phyloP scores from a whole-genome alignment of 2,113 vertebrate species.

The Nestor notabilis region DNA sequence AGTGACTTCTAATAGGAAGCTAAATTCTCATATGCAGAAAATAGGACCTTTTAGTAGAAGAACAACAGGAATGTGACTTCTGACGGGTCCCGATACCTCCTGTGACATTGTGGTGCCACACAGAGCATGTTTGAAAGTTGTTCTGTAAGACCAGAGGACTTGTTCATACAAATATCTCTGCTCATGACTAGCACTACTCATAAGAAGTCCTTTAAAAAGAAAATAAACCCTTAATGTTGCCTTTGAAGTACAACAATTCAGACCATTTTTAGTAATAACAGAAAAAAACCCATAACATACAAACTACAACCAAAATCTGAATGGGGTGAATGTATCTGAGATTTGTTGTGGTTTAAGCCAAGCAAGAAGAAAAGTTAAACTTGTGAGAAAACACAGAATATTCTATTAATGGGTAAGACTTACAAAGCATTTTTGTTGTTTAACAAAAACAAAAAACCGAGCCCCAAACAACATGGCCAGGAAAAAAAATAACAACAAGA shows the following conservation, averaged over 20 bases:
- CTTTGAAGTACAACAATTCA: background rate
- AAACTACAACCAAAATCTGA: background rate
- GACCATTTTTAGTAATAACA: background rate
- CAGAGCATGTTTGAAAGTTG: background rate
- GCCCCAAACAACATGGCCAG: background rate
- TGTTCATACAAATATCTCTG: background rate
- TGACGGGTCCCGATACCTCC: background rate
- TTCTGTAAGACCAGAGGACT: background rate
- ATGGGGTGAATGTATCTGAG: background rate
- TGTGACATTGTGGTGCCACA: accelerated
- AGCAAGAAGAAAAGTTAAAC: background rate
- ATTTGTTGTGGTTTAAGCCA: background rate
- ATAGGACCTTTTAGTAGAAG: background rate
- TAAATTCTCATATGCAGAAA: background rate
- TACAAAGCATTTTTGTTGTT: background rate
- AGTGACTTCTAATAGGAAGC: background rate
- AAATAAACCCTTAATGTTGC: background rate
- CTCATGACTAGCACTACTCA: background rate
- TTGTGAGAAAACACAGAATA: background rate
- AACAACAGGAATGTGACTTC: background rate
- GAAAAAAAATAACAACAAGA: background rate
- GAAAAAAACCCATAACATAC: background rate
- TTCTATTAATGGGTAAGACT: background rate
- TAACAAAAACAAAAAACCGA: background rate
- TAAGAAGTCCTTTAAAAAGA: background rate